phyloP scores from a whole-genome alignment of 2,888 invertebrate genomes.

The Pyrgus malvae region DNA sequence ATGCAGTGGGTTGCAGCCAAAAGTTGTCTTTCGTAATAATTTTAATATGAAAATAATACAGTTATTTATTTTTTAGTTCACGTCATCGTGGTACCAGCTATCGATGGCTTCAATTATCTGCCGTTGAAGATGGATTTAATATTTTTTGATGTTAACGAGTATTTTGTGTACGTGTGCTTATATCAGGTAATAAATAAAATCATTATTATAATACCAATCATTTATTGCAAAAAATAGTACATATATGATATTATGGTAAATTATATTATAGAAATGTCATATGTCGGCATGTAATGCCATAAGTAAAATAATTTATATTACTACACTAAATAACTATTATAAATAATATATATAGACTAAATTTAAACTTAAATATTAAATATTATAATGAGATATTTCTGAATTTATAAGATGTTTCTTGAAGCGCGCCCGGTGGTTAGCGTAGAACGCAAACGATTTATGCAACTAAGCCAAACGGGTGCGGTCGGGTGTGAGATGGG shows the following conservation, averaged over 20 bases:
- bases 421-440: too few relatives aligned
- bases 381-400: too few relatives aligned
- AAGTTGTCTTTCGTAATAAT: not conserved
- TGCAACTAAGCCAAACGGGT: too few relatives aligned
- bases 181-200: slow-evolving; percentile 45
- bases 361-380: too few relatives aligned
- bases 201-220: not conserved
- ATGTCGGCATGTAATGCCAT: too few relatives aligned
- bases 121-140: slow-evolving; percentile 57
- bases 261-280: not conserved
- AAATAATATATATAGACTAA: too few relatives aligned
- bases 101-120: slow-evolving; percentile 44
- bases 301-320: too few relatives aligned
- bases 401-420: too few relatives aligned
- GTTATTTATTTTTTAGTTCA: slow-evolving; percentile 46
- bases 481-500: too few relatives aligned
- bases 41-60: not conserved
- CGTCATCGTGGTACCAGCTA: slow-evolving; percentile 48
- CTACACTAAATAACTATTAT: too few relatives aligned
- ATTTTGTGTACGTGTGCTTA: slow-evolving; percentile 41
- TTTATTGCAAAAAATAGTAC: not conserved
- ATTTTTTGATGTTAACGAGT: slow-evolving; percentile 47
- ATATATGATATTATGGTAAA: not conserved
- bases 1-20: too few relatives aligned
- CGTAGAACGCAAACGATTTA: too few relatives aligned